These are phyloP conservation scores for Scaptomyza parva DNA, from an alignment of 2,888 invertebrate genomes.

Conservation along the genomic window DNA sequence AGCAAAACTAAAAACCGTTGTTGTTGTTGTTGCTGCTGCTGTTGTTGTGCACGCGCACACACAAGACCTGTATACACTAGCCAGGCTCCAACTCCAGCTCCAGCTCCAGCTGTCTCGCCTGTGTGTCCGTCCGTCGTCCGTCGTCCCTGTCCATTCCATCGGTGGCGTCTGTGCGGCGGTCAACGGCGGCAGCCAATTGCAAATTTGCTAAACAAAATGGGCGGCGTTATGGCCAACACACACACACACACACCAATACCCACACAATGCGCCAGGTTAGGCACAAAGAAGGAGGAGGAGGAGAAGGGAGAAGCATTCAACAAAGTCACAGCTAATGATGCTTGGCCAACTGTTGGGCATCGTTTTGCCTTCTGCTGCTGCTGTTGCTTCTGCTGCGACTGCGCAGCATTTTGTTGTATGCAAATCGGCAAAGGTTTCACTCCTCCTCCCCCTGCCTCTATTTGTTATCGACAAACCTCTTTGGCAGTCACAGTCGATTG, in stretches of 20 bases:
- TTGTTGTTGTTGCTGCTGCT: constrained; percentile 7
- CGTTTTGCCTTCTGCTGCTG: constrained; percentile 7
- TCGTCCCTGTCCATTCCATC: constrained; percentile 25
- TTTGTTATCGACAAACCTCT: background rate
- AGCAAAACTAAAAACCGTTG: constrained; percentile 37
- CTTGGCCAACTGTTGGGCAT: constrained; percentile 28
- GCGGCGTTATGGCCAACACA: constrained; percentile 65
- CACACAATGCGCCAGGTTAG: constrained; percentile 10
- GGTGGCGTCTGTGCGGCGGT: constrained; percentile 50
- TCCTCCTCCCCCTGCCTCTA: background rate
- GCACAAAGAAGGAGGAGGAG: background rate
- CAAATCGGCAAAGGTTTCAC: constrained; percentile 51
- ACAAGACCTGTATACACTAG: constrained; percentile 3
- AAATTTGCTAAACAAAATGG: constrained; percentile 80
- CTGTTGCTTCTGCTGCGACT: constrained; percentile 28
- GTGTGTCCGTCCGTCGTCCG: constrained; percentile 15
- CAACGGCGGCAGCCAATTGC: constrained; percentile 70
- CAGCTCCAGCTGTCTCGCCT: constrained; percentile 25
- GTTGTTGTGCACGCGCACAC: constrained; percentile 4
- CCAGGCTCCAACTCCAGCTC: constrained; percentile 15
- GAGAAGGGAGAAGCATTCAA: constrained; percentile 21
- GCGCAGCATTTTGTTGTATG: constrained; percentile 53
- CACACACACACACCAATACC: constrained; percentile 20
- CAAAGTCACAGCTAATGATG: constrained; percentile 65
- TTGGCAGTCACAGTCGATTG: constrained; percentile 73